Conservation (phyloP, 2,888 invertebrate species). For the Drosophila subsilvestris region DNA sequence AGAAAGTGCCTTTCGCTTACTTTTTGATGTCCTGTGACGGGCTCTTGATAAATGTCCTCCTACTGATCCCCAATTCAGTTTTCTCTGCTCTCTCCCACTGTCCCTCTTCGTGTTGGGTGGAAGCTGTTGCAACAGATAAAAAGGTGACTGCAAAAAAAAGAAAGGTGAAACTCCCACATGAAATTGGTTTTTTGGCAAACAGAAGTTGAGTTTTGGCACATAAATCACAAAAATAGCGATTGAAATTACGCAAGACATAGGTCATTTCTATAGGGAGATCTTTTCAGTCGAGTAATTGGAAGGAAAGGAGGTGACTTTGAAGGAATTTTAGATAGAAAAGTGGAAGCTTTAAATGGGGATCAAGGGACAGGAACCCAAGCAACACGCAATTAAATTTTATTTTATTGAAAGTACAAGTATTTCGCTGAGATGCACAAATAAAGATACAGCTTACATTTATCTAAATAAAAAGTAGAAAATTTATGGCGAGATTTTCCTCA, state of each 20-base stretch:
- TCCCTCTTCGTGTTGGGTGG: not conserved
- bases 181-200: constrained; percentile 35
- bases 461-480: too few relatives aligned
- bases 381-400: too few relatives aligned
- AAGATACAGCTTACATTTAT: too few relatives aligned
- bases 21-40: constrained; percentile 49
- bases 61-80: constrained; percentile 15
- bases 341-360: too few relatives aligned
- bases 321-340: too few relatives aligned
- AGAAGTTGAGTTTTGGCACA: constrained; percentile 14
- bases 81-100: not conserved
- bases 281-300: not conserved
- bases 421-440: too few relatives aligned
- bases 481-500: too few relatives aligned
- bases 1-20: constrained; percentile 27
- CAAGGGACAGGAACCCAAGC: too few relatives aligned
- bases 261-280: too few relatives aligned
- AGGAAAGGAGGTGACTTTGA: not conserved
- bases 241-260: constrained; percentile 21
- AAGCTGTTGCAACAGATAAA: constrained; percentile 46
- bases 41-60: constrained; percentile 65
- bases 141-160: constrained; percentile 21
- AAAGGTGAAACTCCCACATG: constrained; percentile 14
- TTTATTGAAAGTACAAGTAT: too few relatives aligned
- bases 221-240: constrained; percentile 43